Base-by-base conservation (phyloP, 2,888 invertebrate species). In the Xanthia togata region DNA sequence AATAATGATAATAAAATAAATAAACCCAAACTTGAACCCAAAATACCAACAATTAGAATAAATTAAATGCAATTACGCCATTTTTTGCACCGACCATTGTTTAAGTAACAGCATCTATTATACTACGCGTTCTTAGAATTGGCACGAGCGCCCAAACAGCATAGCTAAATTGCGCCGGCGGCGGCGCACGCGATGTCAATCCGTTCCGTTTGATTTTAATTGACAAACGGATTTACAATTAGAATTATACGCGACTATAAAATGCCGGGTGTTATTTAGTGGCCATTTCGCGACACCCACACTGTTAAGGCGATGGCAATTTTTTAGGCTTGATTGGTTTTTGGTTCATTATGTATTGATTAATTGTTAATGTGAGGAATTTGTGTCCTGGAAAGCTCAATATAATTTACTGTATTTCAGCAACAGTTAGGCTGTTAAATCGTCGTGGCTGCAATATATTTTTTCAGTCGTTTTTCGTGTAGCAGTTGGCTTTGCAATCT, bases 201-300 rank as follows among this genome's bases (percentile, higher is more conserved):
- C 89, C 86, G 89, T 89, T 89, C 90, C 89, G 92, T 91, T 91
- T 89, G 89, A 84, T 90, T 90, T 89, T 89, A 91, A 91, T 90
- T 89, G 88, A 90, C 88, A 90, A 89, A 90, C 89, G 84, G 87
- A 90, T 90, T 89, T 89, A 88, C 88, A 90, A 90, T 90, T 88
- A 91, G 86, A 88, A 83, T 86, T 86, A 83, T 85, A 83, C 65
- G 77, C 76, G 74, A 41, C 76, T 88, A 85, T 88, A 84, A 85
- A 78, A 87, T 72, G 75, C 44, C 60, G 70, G 82, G 82, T 82
- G 86, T 89, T 83, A 85, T 86, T 83, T 83, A 87, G 87, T 85
- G 82, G 76, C 82, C 84, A 87, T 89, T 91, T 84, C 80, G 87
- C 87, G 88, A 89, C 91, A 90, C 91, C 91, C 90, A 90, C 91